Evolutionary conservation across 2,888 invertebrate species (phyloP).

Genomic region (Shargacucullia verbasci): DNA sequence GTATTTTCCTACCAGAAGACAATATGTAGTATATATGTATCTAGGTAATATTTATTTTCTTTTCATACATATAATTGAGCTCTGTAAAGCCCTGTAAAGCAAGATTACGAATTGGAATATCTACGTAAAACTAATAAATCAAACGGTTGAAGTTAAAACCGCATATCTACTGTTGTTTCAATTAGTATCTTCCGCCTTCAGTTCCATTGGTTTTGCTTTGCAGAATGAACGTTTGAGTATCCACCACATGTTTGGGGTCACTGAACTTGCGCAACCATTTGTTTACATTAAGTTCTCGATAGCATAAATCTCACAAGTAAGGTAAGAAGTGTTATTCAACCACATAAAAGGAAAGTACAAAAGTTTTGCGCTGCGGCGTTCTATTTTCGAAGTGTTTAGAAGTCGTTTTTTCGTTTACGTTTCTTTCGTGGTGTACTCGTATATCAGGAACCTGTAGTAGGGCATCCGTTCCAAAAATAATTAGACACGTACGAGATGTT

Average conservation of each 20-base stretch:
- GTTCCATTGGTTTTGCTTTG: conserved; percentile 57
- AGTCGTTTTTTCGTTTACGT: conserved; percentile 31
- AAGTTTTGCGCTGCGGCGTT: conserved; percentile 37
- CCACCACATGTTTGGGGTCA: conserved; percentile 49
- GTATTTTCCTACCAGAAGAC: too few relatives aligned
- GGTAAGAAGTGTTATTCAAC: conserved; percentile 32
- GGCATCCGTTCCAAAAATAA: conserved; percentile 64
- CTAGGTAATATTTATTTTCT: too few relatives aligned
- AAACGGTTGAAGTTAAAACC: conserved; percentile 44
- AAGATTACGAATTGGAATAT: not conserved
- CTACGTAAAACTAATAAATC: conserved; percentile 22
- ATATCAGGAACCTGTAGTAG: conserved; percentile 50
- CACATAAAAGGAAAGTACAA: conserved; percentile 46
- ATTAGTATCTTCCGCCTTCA: conserved; percentile 58
- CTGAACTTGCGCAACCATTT: conserved; percentile 52
- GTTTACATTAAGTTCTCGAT: conserved; percentile 45
- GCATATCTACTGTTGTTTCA: conserved; percentile 51
- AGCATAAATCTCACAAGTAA: conserved; percentile 25
- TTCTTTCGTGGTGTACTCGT: conserved; percentile 5
- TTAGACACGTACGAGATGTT: conserved; percentile 55
- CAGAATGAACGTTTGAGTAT: conserved; percentile 56
- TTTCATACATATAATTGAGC: too few relatives aligned
- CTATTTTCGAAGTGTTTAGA: conserved; percentile 30
- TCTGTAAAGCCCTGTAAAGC: not conserved
- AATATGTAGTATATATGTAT: too few relatives aligned